Conservation (phyloP, 2,888 invertebrate genomes). For the Limnephilus auricula region DNA sequence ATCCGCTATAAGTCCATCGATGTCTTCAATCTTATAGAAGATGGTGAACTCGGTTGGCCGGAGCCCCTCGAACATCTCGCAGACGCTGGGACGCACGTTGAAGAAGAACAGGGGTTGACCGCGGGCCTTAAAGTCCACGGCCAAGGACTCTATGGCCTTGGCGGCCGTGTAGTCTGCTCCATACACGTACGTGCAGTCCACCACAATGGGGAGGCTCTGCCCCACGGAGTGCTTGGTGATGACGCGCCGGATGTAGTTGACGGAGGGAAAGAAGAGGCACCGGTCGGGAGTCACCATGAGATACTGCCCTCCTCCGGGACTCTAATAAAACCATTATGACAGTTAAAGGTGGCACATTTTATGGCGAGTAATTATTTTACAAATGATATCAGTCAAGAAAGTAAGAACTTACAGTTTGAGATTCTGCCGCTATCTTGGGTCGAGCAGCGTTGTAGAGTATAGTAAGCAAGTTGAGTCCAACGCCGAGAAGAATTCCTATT, state of each 20-base stretch:
- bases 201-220: conserved; percentile 85
- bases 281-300: conserved; percentile 91
- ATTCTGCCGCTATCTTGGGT: conserved; percentile 89
- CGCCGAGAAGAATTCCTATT: conserved; percentile 91
- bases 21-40: conserved; percentile 85
- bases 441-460: conserved; percentile 92
- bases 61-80: conserved; percentile 87
- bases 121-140: conserved; percentile 84
- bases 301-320: conserved; percentile 79
- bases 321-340: conserved; percentile 77
- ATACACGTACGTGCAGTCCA: conserved; percentile 92
- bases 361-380: neutral
- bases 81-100: conserved; percentile 90
- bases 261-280: conserved; percentile 92
- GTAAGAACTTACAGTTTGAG: conserved; percentile 80
- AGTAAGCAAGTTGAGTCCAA: conserved; percentile 89
- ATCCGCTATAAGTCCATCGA: conserved; percentile 82
- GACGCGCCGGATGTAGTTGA: conserved; percentile 90
- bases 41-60: conserved; percentile 86
- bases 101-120: conserved; percentile 88
- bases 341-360: too few species aligned
- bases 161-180: conserved; percentile 93
- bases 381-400: neutral
- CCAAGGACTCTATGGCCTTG: conserved; percentile 85
- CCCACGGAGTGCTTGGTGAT: conserved; percentile 88